Evolutionary conservation across 2,113 vertebrate genomes (phyloP), one percentile per base, ranked within the genome.

Genomic region (Plestiodon gilberti): DNA sequence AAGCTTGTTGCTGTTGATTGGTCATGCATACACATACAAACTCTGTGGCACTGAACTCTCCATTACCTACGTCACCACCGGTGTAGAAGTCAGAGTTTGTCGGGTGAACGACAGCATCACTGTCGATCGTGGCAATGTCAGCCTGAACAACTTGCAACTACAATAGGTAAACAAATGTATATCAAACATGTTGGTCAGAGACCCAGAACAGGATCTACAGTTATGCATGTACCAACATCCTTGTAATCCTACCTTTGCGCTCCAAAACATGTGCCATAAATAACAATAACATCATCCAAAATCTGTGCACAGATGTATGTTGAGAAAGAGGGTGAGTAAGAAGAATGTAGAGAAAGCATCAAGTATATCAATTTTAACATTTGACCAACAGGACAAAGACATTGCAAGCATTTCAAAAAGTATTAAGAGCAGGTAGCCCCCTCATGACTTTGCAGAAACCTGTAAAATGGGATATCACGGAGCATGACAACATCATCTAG

Each of bases 91-190:
- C 98, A 97, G 97, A 98, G 98, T 98, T 99, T 98, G 99, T 99
- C 96, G 99, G 99, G 97, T 99, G 99, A 98, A 99, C 96, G 96
- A 99, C 97, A 97, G 98, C 99, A 95, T 99, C 99, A 97, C 99
- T 99, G 97, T 98, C 98, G 97, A 99, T 98, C 94, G 96, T 96
- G 98, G 98, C 98, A 98, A 99, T 98, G 98, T 99, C 98, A 97
- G 99, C 99, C 97, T 98, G 98, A 96, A 99, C 98, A 98, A 99
- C 99, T 99, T 99, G 98, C 97, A 99, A 99, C 99, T 99, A 99
- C 97, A 96, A 98, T 96, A 98, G 97, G 97, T 98, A 98, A 98
- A 99, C 97, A 98, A 95, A 98, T 96, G 97, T 95, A 96, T 95
- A 97, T 98, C 97, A 98, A 98, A 97, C 96, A 96, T 95, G 96